Percentiles rank a stretch among this genome's conserved stretches.
These are phyloP conservation scores for Chionomys nivalis DNA, from an alignment of 2,113 vertebrate species.

Conservation along the genomic window DNA sequence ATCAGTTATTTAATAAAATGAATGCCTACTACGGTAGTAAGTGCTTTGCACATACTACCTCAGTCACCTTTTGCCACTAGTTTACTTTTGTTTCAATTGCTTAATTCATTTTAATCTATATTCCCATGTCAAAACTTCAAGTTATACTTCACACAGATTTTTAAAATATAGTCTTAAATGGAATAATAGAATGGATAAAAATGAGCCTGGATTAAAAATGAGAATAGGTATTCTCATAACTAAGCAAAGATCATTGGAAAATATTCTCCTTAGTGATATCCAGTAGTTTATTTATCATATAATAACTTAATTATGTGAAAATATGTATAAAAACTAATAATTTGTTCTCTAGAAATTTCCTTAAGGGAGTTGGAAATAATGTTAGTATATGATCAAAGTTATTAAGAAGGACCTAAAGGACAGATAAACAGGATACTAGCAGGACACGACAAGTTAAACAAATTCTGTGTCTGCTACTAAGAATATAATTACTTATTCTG, in stretches of 20 bases:
- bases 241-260: neutral
- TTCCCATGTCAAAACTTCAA: conserved; percentile 14
- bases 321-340: neutral
- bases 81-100: neutral
- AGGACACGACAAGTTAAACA: conserved; percentile 3
- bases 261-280: neutral
- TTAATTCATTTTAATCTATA: neutral
- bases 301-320: neutral
- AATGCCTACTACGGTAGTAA: neutral
- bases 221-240: neutral
- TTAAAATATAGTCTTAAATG: neutral
- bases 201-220: neutral
- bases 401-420: neutral
- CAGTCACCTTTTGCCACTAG: neutral
- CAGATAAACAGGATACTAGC: neutral
- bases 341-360: neutral
- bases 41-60: neutral
- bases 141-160: neutral
- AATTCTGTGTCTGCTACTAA: neutral
- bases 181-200: neutral
- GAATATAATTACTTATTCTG: conserved; percentile 16
- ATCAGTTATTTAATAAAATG: neutral
- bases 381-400: neutral
- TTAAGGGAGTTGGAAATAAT: neutral
- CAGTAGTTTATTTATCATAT: neutral